Evolutionary conservation across 2,888 invertebrate genomes (phyloP).

Genomic region (Mylabris sibirica): DNA sequence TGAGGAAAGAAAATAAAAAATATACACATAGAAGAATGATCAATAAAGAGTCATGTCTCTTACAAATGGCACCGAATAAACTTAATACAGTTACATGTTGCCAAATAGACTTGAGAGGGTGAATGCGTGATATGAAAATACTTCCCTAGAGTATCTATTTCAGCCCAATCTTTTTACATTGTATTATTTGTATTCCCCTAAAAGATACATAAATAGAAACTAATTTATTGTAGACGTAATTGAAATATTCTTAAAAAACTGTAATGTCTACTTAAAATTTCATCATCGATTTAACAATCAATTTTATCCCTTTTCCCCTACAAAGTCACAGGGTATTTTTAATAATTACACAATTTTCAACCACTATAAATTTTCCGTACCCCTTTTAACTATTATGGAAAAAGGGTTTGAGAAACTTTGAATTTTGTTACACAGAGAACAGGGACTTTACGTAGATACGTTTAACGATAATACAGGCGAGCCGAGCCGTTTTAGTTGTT

Average conservation of each 20-base stretch:
- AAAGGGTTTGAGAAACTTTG: slow-evolving; percentile 4
- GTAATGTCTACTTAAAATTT: slow-evolving; percentile 17
- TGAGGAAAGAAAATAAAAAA: not conserved
- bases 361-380: slow-evolving; percentile 29
- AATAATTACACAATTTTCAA: slow-evolving; percentile 52
- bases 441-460: not conserved
- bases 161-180: not conserved
- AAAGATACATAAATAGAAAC: not conserved
- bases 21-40: slow-evolving; percentile 7
- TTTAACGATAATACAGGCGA: slow-evolving; percentile 12
- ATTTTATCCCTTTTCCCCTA: slow-evolving; percentile 46
- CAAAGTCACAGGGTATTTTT: slow-evolving; percentile 51
- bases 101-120: slow-evolving; percentile 33
- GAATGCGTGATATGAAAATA: slow-evolving; percentile 44
- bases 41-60: slow-evolving; percentile 36
- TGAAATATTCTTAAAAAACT: not conserved
- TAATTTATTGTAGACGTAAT: not conserved
- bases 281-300: slow-evolving; percentile 46
- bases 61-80: slow-evolving; percentile 46
- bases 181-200: not conserved
- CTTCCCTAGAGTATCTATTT: slow-evolving; percentile 37
- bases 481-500: slow-evolving; percentile 40
- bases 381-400: slow-evolving; percentile 10
- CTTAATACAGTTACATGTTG: slow-evolving; percentile 42
- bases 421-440: not conserved